A percentile compares a stretch with the other conserved stretches of the same genome.
Evolutionary conservation across 2,113 vertebrate genomes (phyloP).

Genomic region (Sinocyclocheilus maitianheensis): DNA sequence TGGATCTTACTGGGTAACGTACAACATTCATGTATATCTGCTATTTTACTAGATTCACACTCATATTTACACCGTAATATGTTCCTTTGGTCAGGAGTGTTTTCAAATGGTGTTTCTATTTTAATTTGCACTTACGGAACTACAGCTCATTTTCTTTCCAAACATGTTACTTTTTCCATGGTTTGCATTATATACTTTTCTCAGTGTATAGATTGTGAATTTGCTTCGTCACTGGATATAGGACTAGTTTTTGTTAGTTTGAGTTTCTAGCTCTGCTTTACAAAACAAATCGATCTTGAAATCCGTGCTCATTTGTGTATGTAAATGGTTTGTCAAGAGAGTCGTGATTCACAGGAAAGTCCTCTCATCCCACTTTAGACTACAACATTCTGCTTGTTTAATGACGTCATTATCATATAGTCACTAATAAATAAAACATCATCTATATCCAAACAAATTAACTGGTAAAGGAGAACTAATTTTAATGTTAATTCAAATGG

Average conservation of each 20-base stretch:
- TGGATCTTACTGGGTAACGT: neutral
- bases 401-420: no score
- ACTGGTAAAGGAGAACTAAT: neutral
- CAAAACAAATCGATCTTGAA: neutral
- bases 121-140: neutral
- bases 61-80: no score
- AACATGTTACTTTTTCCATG: no score
- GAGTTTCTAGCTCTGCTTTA: neutral
- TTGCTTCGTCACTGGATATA: neutral
- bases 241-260: neutral
- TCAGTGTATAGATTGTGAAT: neutral
- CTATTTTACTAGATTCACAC: neutral
- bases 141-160: neutral
- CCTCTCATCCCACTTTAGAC: neutral
- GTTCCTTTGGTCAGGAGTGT: no score
- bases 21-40: neutral
- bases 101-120: neutral
- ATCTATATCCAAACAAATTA: neutral
- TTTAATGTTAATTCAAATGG: neutral
- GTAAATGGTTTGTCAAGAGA: neutral
- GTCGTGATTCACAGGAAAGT: neutral
- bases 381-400: no score
- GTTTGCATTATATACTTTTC: neutral
- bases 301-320: neutral
- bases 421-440: no score